Evolutionary conservation across 2,797 vertebrate species (phyloP).

Genomic region (Phyllotis vaccarum): DNA sequence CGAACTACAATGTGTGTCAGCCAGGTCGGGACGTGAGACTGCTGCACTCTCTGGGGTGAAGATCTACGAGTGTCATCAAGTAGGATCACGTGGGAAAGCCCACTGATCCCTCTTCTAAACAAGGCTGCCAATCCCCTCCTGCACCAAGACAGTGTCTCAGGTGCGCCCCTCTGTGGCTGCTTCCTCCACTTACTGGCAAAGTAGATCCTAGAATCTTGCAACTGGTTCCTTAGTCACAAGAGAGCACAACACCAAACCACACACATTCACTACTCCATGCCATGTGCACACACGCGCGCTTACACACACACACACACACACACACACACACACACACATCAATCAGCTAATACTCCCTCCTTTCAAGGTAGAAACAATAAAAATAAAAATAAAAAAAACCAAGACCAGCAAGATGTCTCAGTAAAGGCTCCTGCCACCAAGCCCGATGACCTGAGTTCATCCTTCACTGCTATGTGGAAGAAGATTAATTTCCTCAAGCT

Average conservation of each 20-base stretch:
- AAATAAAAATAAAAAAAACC: neutral
- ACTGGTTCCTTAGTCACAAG: neutral
- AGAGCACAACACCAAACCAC: neutral
- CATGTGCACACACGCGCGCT: rapidly evolving
- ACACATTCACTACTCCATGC: too few relatives aligned
- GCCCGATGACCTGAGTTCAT: neutral
- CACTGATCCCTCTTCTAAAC: neutral
- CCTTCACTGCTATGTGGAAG: neutral
- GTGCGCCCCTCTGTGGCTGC: constrained; percentile 42
- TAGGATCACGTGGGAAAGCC: neutral
- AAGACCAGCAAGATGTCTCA: neutral
- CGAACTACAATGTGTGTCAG: neutral
- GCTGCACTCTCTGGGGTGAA: neutral
- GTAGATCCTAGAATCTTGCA: neutral
- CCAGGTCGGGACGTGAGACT: neutral
- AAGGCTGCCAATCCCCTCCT: neutral
- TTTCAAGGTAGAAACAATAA: neutral
- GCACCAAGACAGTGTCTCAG: neutral
- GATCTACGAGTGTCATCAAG: neutral
- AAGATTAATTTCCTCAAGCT: neutral
- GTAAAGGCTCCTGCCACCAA: neutral
- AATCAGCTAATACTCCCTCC: neutral
- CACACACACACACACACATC: too few relatives aligned
- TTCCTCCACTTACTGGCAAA: constrained; percentile 7
- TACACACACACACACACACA: too few relatives aligned